Conservation (phyloP, 92 coral and sea anemone species). For the Montipora capitata region DNA sequence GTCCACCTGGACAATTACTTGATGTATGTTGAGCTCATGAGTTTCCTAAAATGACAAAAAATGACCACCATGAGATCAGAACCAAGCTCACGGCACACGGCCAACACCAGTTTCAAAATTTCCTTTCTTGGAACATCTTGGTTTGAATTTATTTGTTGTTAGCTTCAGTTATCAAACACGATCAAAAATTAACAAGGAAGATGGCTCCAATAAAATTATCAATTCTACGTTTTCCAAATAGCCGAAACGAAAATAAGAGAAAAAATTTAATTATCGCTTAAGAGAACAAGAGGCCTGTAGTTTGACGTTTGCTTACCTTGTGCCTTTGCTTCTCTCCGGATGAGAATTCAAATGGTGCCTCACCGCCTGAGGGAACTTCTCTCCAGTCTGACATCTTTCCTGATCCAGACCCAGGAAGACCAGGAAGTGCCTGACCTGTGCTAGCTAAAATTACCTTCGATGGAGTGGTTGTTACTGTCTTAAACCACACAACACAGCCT, state of each 20-base stretch:
- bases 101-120: no score
- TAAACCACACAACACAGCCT: constrained; percentile 92
- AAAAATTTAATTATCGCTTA: no score
- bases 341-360: constrained; percentile 95
- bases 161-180: no score
- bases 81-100: no score
- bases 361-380: constrained; percentile 86
- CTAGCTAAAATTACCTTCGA: constrained; percentile 95
- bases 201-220: no score
- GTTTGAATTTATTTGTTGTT: no score
- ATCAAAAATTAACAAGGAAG: no score
- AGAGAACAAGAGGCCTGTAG: no score
- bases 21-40: constrained; percentile 96
- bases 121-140: no score
- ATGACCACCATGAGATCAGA: no score
- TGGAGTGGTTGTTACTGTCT: constrained; percentile 91
- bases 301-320: constrained; percentile 67
- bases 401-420: constrained; percentile 69
- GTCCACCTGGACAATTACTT: constrained; percentile 92
- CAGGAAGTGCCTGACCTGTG: constrained; percentile 90
- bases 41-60: constrained; percentile 76
- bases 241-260: no score
- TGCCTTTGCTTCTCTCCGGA: constrained; percentile 94
- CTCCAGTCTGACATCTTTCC: constrained; percentile 98
- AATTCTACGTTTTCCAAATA: no score